Percentiles rank a stretch among this genome's conserved stretches.
These are phyloP conservation scores for Notolabrus celidotus DNA, from an alignment of 2,797 vertebrate species.

Conservation along the genomic window DNA sequence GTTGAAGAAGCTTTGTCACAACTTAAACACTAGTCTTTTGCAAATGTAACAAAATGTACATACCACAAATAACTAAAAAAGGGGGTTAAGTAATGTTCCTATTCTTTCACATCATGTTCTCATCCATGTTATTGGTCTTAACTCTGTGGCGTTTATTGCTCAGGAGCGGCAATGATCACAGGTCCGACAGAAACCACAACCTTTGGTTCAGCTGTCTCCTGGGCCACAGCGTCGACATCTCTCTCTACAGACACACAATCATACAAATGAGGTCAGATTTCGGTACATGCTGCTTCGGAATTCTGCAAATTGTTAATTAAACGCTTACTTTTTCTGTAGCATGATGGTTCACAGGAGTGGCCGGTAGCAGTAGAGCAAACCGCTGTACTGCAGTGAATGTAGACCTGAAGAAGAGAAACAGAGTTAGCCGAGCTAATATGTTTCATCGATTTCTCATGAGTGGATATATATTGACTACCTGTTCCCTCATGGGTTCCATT, in stretches of 20 bases:
- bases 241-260: slow-evolving; percentile 62
- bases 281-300: neutral
- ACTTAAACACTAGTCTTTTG: too few relatives aligned
- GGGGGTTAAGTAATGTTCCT: too few relatives aligned
- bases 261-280: slow-evolving; percentile 37
- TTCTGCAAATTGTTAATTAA: slow-evolving; percentile 2
- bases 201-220: slow-evolving; percentile 7
- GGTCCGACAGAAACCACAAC: slow-evolving; percentile 50
- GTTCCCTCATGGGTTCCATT: slow-evolving; percentile 23
- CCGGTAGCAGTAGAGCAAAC: slow-evolving; percentile 61
- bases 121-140: too few relatives aligned
- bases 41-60: too few relatives aligned
- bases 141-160: neutral
- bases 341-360: slow-evolving; percentile 51
- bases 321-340: slow-evolving; percentile 66
- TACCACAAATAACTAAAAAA: too few relatives aligned
- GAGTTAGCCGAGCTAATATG: too few relatives aligned
- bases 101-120: too few relatives aligned
- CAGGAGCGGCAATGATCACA: slow-evolving; percentile 6
- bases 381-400: slow-evolving; percentile 80
- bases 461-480: slow-evolving; percentile 20
- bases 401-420: slow-evolving; percentile 70
- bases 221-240: neutral
- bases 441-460: too few relatives aligned
- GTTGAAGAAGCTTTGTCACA: too few relatives aligned